Base-by-base conservation (phyloP, 2,113 vertebrate genomes). In the Cricetomys ansorgei region DNA sequence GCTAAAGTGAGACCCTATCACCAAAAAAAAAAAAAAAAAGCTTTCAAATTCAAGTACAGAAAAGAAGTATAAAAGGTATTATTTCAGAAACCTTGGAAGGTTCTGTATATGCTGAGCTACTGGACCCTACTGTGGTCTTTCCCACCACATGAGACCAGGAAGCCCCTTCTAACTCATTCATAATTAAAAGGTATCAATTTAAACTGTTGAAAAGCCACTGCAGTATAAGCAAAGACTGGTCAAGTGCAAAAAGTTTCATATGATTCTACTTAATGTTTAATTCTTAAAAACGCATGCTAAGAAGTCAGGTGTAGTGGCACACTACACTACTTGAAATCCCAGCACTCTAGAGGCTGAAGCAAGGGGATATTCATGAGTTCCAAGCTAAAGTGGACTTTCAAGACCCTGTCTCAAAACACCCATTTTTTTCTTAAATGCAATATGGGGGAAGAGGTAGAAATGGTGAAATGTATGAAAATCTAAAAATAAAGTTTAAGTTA, bases 41-140 rank as follows among this genome's bases (percentile, higher is more conserved):
- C 53, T 87, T 91, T 91, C 88, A 92, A 91, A 80, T 40, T 72
- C 10, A 85, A 76, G 88, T 76, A 43, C 92, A 43, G 9, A 62
- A 29, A 83, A 59, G 55, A 94, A 65, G 34, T 43, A 43, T 86
- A n/a, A 45, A 11, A 89, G 23, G n/a, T 19, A 6, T 62, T 25
- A 65, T 72, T 88, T 70, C 23, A 29, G 37, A 29, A 45, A 34
- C 76, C 37, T 81, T 81, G 37, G 8, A 57, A 65, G 1, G 9
- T 62, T 83, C 55, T n/a, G 23, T 34, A 59, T 73, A 75, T 48
- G 40, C 23, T 50, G 23, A 37, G 43, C 43, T 37, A 89, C 55
- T 76, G 13, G 31, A 79, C 31, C 43, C 40, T 37, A 31, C 10
- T 21, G 13, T 17, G 59, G 40, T 19, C 57, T 45, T 55, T 69